phyloP scores from a whole-genome alignment of 2,888 invertebrate genomes.

The Taenaris catops region DNA sequence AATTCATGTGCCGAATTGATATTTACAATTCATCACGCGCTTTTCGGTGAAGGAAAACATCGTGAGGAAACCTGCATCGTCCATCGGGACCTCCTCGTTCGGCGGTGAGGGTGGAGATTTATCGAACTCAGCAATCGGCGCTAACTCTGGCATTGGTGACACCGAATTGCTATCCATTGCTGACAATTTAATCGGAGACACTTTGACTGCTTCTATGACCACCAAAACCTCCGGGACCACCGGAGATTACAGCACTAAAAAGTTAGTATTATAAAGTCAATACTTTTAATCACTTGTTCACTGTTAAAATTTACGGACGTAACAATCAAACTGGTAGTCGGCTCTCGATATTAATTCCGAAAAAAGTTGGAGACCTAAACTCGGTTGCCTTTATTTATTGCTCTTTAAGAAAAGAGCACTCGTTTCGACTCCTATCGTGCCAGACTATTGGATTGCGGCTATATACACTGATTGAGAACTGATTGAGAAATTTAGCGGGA shows the following conservation, averaged over 20 bases:
- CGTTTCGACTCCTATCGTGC: slow-evolving; percentile 26
- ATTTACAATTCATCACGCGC: no score
- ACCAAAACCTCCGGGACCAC: slow-evolving; percentile 41
- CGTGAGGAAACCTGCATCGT: no score
- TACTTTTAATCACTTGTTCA: slow-evolving; percentile 13
- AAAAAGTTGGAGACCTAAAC: slow-evolving; percentile 44
- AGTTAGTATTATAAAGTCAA: slow-evolving; percentile 4
- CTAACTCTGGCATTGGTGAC: slow-evolving; percentile 84
- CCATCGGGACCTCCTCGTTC: slow-evolving; percentile 81
- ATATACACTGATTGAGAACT: slow-evolving; percentile 10
- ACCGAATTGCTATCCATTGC: slow-evolving; percentile 85
- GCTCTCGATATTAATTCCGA: slow-evolving; percentile 38
- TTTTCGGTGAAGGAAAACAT: no score
- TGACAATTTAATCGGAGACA: slow-evolving; percentile 78
- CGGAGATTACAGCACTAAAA: slow-evolving; percentile 32
- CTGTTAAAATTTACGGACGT: no score
- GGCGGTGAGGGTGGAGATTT: slow-evolving; percentile 84
- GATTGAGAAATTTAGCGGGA: no score
- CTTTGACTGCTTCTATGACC: slow-evolving; percentile 59
- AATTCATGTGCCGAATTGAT: no score
- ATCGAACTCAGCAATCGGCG: slow-evolving; percentile 85
- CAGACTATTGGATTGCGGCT: slow-evolving; percentile 9
- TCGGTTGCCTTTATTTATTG: slow-evolving; percentile 44
- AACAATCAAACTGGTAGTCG: no score
- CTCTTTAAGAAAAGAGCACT: slow-evolving; percentile 30